Conservation (phyloP, 2,888 invertebrate species). For the Mamestra brassicae region DNA sequence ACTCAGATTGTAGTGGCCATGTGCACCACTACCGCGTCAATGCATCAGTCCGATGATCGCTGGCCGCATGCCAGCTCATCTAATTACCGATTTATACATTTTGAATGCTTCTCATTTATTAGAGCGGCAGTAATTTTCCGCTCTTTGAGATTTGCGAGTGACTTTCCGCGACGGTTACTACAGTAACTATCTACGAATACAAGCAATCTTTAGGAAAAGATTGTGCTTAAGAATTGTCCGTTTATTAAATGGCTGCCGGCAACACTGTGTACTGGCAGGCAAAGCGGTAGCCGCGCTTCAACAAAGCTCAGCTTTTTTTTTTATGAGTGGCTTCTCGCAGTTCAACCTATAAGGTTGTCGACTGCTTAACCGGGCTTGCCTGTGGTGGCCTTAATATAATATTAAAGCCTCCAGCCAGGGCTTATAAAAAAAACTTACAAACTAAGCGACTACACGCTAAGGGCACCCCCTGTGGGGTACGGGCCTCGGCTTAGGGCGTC, state of each 20-base stretch:
- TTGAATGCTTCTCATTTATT: conserved; percentile 30
- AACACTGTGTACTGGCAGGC: conserved; percentile 40
- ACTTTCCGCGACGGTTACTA: conserved; percentile 33
- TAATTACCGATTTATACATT: conserved; percentile 57
- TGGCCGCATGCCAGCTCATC: conserved; percentile 78
- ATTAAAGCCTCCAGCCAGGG: too few relatives aligned
- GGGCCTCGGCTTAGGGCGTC: too few relatives aligned
- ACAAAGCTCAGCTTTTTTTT: conserved; percentile 58
- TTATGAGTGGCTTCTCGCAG: too few relatives aligned
- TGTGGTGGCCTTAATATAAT: too few relatives aligned
- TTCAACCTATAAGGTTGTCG: too few relatives aligned
- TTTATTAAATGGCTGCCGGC: conserved; percentile 64
- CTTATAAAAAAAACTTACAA: too few relatives aligned
- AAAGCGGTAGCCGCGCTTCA: conserved; percentile 40
- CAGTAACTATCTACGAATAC: conserved; percentile 28
- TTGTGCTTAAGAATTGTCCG: conserved; percentile 64
- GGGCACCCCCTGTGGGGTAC: too few relatives aligned
- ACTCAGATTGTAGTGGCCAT: conserved; percentile 79
- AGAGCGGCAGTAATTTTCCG: conserved; percentile 24
- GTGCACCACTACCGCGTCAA: conserved; percentile 75
- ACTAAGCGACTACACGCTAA: too few relatives aligned
- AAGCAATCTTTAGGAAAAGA: conserved; percentile 46
- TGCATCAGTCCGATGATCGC: conserved; percentile 65
- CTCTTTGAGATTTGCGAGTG: conserved; percentile 18
- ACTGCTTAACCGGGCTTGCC: too few relatives aligned